phyloP scores from a whole-genome alignment of 2,888 invertebrate species.

The Brassicogethes aeneus region DNA sequence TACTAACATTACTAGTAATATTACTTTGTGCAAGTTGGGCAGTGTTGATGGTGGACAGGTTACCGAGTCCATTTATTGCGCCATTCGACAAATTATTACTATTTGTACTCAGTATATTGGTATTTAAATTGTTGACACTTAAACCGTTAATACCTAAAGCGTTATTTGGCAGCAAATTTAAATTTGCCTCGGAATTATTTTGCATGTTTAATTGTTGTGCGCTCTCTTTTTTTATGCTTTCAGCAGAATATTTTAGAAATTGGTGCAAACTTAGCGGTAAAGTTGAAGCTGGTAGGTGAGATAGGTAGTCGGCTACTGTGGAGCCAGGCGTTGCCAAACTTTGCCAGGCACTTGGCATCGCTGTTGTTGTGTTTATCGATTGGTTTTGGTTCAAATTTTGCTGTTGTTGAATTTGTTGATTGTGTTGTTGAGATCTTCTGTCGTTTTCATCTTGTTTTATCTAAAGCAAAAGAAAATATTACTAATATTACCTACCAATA shows the following conservation, averaged over 20 bases:
- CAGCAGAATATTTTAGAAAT: constrained; percentile 73
- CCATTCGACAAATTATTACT: constrained; percentile 32
- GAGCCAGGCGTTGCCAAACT: constrained; percentile 56
- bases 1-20: neutral
- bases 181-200: constrained; percentile 26
- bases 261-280: constrained; percentile 73
- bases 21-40: constrained; percentile 28
- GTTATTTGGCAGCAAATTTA: constrained; percentile 31
- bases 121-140: constrained; percentile 16
- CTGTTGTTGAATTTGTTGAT: constrained; percentile 8
- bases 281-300: constrained; percentile 65
- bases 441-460: constrained; percentile 27
- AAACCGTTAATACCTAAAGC: constrained; percentile 34
- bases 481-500: too few species aligned
- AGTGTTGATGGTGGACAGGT: constrained; percentile 40
- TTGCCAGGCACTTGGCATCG: constrained; percentile 59
- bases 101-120: too few species aligned
- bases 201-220: constrained; percentile 36
- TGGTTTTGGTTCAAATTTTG: constrained; percentile 20
- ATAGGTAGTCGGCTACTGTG: constrained; percentile 77
- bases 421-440: constrained; percentile 4
- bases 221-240: constrained; percentile 66
- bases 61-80: constrained; percentile 31
- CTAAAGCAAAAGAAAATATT: constrained; percentile 11
- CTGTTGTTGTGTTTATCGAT: constrained; percentile 15